Percentiles rank a stretch among this genome's conserved stretches.
These are phyloP conservation scores for Premnoplex brunnescens DNA, from an alignment of 2,797 vertebrate species.

Conservation along the genomic window DNA sequence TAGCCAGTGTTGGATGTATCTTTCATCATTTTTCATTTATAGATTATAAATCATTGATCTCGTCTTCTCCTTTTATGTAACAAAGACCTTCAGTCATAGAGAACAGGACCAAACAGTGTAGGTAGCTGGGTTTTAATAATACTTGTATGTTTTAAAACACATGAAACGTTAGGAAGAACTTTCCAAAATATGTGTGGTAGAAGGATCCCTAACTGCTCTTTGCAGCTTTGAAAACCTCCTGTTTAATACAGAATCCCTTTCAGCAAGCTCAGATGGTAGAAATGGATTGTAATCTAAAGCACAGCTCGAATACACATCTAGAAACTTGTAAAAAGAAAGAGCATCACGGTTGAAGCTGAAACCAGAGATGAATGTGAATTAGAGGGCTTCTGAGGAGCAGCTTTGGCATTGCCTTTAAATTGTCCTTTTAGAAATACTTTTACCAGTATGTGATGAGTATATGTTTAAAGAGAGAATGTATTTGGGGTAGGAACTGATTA, in stretches of 20 bases:
- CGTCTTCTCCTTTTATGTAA: neutral
- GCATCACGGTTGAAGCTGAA: neutral
- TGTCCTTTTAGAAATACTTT: constrained; percentile 26
- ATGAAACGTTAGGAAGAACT: neutral
- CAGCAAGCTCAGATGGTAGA: constrained; percentile 1
- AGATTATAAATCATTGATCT: neutral
- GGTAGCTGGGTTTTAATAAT: neutral
- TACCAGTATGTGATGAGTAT: neutral
- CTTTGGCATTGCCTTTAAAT: neutral
- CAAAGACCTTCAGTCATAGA: neutral
- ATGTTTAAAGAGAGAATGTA: constrained; percentile 5
- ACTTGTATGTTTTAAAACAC: neutral
- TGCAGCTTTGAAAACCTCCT: neutral
- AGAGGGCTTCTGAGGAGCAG: neutral
- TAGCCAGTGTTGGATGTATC: neutral
- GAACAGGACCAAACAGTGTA: neutral
- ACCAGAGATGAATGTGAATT: neutral
- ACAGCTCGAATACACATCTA: neutral
- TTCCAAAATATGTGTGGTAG: neutral
- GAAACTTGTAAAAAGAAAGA: neutral
- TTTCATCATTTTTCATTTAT: neutral
- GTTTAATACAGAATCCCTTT: neutral
- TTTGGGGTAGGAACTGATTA: constrained; percentile 33
- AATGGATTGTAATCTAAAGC: neutral
- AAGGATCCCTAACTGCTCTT: neutral